Conservation (phyloP, 2,888 invertebrate species). For the Platycheirus albimanus region DNA sequence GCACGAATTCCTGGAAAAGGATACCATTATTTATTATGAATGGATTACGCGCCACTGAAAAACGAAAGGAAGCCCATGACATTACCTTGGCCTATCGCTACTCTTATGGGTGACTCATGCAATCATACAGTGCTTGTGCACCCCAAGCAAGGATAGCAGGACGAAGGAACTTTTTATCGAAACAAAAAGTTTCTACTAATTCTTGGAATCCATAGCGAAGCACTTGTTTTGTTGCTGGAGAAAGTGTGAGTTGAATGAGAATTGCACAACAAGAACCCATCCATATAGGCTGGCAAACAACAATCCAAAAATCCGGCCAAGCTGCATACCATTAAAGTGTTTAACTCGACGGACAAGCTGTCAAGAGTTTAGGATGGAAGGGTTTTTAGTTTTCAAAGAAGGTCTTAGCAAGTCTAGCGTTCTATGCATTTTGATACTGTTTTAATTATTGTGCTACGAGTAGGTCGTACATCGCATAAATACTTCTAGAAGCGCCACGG, state of each 20-base stretch:
- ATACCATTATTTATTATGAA: slow-evolving; percentile 72
- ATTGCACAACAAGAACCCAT: slow-evolving; percentile 27
- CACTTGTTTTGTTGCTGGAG: slow-evolving; percentile 4
- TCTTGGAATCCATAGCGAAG: slow-evolving; percentile 47
- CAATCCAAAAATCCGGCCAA: slow-evolving; percentile 45
- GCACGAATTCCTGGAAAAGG: slow-evolving; percentile 69
- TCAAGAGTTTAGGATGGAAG: slow-evolving; percentile 32
- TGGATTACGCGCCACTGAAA: slow-evolving; percentile 48
- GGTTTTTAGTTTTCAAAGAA: slow-evolving; percentile 38
- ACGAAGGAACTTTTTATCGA: slow-evolving; percentile 21
- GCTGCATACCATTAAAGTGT: slow-evolving; percentile 57
- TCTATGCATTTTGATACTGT: slow-evolving; percentile 33
- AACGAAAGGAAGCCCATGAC: slow-evolving; percentile 10
- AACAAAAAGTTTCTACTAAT: slow-evolving; percentile 30
- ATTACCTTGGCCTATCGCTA: slow-evolving; percentile 39
- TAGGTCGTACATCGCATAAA: no score
- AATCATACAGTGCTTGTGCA: slow-evolving; percentile 26
- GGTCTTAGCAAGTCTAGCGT: no score
- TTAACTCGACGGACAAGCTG: slow-evolving; percentile 33
- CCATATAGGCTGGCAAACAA: not conserved
- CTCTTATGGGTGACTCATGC: slow-evolving; percentile 49
- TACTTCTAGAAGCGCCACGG: no score
- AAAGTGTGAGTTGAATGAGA: slow-evolving; percentile 63
- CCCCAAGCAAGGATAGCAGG: slow-evolving; percentile 12
- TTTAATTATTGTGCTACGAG: not conserved